Conservation (phyloP, 2,113 vertebrate species). For the Columbina picui region DNA sequence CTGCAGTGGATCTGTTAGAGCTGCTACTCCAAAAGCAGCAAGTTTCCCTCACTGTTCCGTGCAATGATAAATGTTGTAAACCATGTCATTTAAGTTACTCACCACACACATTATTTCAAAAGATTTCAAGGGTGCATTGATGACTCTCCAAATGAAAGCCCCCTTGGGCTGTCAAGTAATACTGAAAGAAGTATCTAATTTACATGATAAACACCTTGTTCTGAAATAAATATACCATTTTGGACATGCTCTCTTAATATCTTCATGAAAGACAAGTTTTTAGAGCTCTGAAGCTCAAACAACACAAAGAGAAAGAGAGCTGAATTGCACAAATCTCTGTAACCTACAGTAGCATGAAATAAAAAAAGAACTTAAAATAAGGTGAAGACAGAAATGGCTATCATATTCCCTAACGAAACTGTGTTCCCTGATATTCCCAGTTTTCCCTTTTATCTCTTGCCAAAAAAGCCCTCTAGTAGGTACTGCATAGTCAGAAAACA, state of each 20-base stretch:
- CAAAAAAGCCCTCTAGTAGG: neutral
- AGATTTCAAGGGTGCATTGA: neutral
- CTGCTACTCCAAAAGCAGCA: neutral
- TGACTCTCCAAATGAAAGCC: neutral
- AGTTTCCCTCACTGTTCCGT: rapidly evolving
- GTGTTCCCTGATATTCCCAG: neutral
- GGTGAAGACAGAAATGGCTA: neutral
- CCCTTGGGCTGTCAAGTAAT: neutral
- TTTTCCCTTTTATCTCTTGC: neutral
- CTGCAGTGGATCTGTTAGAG: neutral
- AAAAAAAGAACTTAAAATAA: neutral
- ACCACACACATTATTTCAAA: neutral
- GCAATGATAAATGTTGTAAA: neutral
- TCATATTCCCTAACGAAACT: neutral
- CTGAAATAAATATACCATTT: neutral
- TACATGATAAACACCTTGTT: neutral
- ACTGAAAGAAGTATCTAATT: neutral
- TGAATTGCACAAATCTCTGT: neutral
- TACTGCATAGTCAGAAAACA: neutral
- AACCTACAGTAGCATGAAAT: neutral
- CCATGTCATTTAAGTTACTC: neutral
- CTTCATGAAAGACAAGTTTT: neutral
- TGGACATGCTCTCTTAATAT: neutral
- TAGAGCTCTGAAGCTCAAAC: neutral
- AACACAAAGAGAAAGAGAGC: neutral